phyloP scores from a whole-genome alignment of 2,888 invertebrate genomes.

The Eupsilia transversa region DNA sequence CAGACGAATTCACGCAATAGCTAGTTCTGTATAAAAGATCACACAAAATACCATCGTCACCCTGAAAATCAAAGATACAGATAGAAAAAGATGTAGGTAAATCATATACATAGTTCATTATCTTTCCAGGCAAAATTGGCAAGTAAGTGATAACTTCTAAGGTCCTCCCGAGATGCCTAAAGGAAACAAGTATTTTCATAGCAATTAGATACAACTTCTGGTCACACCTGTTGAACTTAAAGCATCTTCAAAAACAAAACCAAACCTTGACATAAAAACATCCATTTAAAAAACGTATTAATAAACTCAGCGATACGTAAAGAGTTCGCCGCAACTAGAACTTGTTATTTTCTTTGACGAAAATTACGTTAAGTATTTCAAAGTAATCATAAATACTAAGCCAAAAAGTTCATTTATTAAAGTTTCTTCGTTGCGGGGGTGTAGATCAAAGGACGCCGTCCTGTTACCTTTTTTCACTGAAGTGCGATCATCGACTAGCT shows the following conservation, averaged over 20 bases:
- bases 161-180: too few species aligned
- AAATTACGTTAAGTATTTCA: constrained; percentile 72
- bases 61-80: too few species aligned
- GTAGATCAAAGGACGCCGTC: constrained; percentile 68
- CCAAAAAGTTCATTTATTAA: constrained; percentile 79
- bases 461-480: constrained; percentile 45
- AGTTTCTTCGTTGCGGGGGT: constrained; percentile 68
- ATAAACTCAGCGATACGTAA: constrained; percentile 20
- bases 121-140: too few species aligned
- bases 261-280: constrained; percentile 1
- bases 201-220: not conserved
- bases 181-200: too few species aligned
- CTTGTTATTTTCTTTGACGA: constrained; percentile 65
- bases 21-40: too few species aligned
- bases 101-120: too few species aligned
- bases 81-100: too few species aligned
- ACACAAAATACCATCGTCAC: too few species aligned
- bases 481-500: constrained; percentile 47
- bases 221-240: not conserved
- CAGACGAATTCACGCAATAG: too few species aligned
- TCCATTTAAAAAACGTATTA: constrained; percentile 14
- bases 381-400: constrained; percentile 72
- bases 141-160: too few species aligned
- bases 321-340: constrained; percentile 16
- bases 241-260: not conserved